phyloP scores from a whole-genome alignment of 2,113 vertebrate species.

The Monopterus albus region DNA sequence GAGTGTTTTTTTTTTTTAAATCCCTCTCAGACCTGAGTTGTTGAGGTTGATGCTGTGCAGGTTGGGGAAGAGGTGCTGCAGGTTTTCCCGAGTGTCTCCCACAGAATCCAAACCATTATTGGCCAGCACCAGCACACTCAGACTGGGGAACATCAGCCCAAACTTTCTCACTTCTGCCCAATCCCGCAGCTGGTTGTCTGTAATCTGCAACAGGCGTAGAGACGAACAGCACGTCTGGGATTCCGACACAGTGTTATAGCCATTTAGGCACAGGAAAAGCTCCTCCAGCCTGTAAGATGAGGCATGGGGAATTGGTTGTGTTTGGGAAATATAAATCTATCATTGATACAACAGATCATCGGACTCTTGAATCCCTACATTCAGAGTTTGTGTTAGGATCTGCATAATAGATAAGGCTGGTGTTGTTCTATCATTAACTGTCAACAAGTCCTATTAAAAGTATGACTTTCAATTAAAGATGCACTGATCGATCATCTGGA shows the following conservation, averaged over 20 bases:
- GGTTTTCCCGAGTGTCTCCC: slow-evolving; percentile 85
- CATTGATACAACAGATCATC: no score
- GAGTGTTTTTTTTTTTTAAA: neutral
- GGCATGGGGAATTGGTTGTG: neutral
- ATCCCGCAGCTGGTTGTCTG: slow-evolving; percentile 94
- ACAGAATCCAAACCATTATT: slow-evolving; percentile 91
- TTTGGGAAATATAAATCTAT: neutral
- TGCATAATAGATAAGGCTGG: no score
- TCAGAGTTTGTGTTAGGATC: no score
- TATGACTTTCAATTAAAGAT: no score
- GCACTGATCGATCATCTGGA: no score
- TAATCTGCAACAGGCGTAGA: slow-evolving; percentile 95
- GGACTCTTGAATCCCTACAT: no score
- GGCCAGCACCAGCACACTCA: slow-evolving; percentile 91
- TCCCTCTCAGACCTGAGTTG: slow-evolving; percentile 88
- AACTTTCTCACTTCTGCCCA: slow-evolving; percentile 95
- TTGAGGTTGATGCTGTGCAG: slow-evolving; percentile 95
- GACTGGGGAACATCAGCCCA: slow-evolving; percentile 91
- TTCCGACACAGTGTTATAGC: slow-evolving; percentile 89
- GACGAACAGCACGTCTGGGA: slow-evolving; percentile 89
- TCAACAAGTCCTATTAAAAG: no score
- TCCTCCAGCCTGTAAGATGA: slow-evolving; percentile 89
- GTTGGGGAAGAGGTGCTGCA: slow-evolving; percentile 91
- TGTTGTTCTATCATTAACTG: no score
- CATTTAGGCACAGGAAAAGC: slow-evolving; percentile 98